Evolutionary conservation across 2,888 invertebrate genomes (phyloP).

Genomic region (Uropetala carovei): DNA sequence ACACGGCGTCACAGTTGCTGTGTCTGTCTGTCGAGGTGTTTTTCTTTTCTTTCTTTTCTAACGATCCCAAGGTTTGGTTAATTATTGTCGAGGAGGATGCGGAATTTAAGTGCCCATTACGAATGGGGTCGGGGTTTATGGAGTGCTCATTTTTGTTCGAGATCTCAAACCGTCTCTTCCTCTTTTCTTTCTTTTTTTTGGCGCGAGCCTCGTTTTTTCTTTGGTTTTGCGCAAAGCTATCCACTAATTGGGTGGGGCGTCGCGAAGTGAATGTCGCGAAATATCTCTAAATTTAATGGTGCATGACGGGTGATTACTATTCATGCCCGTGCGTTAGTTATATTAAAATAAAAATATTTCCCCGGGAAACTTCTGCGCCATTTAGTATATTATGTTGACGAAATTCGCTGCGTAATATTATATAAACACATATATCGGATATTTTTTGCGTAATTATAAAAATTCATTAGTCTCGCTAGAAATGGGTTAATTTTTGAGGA

Average conservation of each 20-base stretch:
- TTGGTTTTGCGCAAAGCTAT: constrained; percentile 7
- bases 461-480: not conserved
- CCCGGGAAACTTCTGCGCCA: no score
- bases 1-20: not conserved
- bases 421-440: not conserved
- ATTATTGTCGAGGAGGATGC: constrained; percentile 12
- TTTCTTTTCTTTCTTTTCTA: no score
- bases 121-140: not conserved
- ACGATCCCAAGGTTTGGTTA: not conserved
- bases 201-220: not conserved
- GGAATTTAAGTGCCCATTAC: constrained; percentile 11
- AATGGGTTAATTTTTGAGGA: not conserved
- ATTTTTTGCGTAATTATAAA: not conserved
- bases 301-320: constrained; percentile 11
- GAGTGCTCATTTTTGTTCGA: constrained; percentile 22
- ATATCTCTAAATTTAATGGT: not conserved
- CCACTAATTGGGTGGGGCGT: constrained; percentile 18
- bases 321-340: not conserved
- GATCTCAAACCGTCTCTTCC: not conserved
- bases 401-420: not conserved
- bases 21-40: not conserved
- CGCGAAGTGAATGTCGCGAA: not conserved
- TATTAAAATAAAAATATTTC: not conserved
- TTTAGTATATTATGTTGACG: not conserved
- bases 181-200: not conserved